phyloP scores from a whole-genome alignment of 2,113 vertebrate species.

The Rousettus leschenaultii region DNA sequence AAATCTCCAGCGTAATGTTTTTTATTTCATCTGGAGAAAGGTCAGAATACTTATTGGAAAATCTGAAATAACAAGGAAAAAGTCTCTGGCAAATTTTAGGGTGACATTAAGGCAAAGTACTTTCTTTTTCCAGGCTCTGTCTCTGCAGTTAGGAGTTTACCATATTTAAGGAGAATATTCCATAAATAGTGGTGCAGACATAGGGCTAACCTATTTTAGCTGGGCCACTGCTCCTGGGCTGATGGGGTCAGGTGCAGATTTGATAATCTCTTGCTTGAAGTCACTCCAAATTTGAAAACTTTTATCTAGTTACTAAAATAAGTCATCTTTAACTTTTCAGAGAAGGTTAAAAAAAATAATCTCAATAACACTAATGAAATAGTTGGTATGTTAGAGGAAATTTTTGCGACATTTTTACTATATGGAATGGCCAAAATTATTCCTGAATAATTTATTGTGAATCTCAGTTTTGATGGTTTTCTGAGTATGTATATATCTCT shows the following conservation, averaged over 20 bases:
- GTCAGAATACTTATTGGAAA: conserved; percentile 60
- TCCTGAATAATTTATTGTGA: not conserved
- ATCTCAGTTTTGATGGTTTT: not conserved
- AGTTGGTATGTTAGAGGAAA: not conserved
- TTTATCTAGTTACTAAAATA: not conserved
- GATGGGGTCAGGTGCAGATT: not conserved
- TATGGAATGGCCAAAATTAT: not conserved
- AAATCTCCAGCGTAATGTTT: conserved; percentile 11
- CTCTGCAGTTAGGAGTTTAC: not conserved
- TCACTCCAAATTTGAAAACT: not conserved
- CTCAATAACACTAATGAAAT: not conserved
- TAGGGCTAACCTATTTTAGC: not conserved
- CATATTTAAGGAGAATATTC: not conserved
- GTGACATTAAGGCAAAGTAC: not conserved
- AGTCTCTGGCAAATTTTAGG: conserved; percentile 42
- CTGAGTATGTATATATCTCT: not conserved
- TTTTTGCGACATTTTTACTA: not conserved
- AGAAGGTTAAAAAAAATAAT: not conserved
- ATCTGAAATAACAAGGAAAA: conserved; percentile 25
- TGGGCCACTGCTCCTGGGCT: not conserved
- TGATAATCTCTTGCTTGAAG: not conserved
- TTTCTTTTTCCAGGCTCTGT: not conserved
- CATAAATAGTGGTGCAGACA: not conserved
- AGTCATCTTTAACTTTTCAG: not conserved
- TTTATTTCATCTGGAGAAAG: conserved; percentile 58